These are phyloP conservation scores for Drosophila paracracens DNA, from an alignment of 2,888 invertebrate genomes.

Conservation along the genomic window DNA sequence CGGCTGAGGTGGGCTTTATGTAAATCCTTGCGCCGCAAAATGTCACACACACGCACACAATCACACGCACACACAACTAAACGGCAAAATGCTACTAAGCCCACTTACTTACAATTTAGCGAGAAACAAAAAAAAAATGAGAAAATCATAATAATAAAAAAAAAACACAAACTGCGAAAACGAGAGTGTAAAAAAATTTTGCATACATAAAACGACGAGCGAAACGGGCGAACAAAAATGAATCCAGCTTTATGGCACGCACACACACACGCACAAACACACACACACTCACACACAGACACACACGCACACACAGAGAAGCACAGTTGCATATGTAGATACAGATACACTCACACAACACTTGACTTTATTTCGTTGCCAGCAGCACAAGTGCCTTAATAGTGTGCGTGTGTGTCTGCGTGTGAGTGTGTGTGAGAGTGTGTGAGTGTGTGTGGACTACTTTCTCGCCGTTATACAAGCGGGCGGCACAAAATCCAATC, in stretches of 20 bases:
- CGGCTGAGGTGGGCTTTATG: slow-evolving; percentile 70
- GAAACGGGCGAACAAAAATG: slow-evolving; percentile 50
- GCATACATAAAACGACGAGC: slow-evolving; percentile 71
- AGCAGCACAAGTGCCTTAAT: slow-evolving; percentile 71
- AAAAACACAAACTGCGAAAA: slow-evolving; percentile 64
- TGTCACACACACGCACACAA: slow-evolving; percentile 37
- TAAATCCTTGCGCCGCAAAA: slow-evolving; percentile 66
- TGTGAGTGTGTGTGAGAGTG: slow-evolving; percentile 24
- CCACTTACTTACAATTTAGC: slow-evolving; percentile 80
- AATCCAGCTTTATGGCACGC: slow-evolving; percentile 78
- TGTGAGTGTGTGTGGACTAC: slow-evolving; percentile 62
- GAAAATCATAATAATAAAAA: slow-evolving; percentile 53
- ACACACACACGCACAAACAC: slow-evolving; percentile 48
- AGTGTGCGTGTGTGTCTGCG: slow-evolving; percentile 62
- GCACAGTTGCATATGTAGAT: slow-evolving; percentile 55
- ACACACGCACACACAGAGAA: neutral
- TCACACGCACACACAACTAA: slow-evolving; percentile 46
- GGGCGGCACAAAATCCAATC: slow-evolving; percentile 81
- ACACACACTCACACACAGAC: slow-evolving; percentile 7
- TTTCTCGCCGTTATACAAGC: slow-evolving; percentile 69
- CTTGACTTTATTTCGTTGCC: slow-evolving; percentile 70
- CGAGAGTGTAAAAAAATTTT: slow-evolving; percentile 78
- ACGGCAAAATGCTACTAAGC: slow-evolving; percentile 77
- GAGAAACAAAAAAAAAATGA: slow-evolving; percentile 33
- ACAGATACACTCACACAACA: slow-evolving; percentile 46